phyloP scores from a whole-genome alignment of 2,113 vertebrate genomes.

The Macrotus californicus region DNA sequence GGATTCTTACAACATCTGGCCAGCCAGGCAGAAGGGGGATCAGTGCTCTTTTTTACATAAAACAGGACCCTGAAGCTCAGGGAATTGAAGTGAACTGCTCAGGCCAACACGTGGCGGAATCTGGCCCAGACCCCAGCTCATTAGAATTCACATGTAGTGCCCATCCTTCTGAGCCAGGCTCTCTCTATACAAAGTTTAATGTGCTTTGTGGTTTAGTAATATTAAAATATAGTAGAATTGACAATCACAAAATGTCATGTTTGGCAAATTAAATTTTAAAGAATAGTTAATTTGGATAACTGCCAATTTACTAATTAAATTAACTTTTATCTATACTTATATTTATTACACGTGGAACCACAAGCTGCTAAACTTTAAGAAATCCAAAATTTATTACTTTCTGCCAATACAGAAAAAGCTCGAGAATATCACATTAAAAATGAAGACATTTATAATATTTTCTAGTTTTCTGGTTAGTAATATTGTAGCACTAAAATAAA shows the following conservation, averaged over 20 bases:
- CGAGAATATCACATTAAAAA: not conserved
- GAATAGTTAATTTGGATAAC: not conserved
- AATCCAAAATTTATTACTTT: slow-evolving; percentile 7
- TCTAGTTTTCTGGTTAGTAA: not conserved
- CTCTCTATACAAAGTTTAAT: not conserved
- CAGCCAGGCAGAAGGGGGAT: not conserved
- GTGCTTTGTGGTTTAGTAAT: not conserved
- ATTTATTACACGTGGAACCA: slow-evolving; percentile 12
- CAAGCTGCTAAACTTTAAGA: slow-evolving; percentile 36
- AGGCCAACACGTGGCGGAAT: not conserved
- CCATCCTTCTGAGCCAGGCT: not conserved
- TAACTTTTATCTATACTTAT: slow-evolving; percentile 44
- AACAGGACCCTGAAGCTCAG: not conserved
- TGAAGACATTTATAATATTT: not conserved
- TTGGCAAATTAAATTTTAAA: slow-evolving; percentile 14
- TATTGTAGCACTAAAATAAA: not conserved
- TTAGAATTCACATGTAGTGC: not conserved
- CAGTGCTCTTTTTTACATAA: not conserved
- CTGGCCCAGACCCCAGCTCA: not conserved
- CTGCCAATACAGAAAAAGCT: slow-evolving; percentile 21
- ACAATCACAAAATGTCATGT: not conserved
- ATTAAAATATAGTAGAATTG: slow-evolving; percentile 12
- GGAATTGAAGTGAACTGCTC: not conserved
- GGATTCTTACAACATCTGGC: not conserved
- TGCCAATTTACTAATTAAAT: slow-evolving; percentile 45